These are phyloP conservation scores for Pangasius sanitwongsei DNA, from an alignment of 2,797 vertebrate species.

Conservation along the genomic window DNA sequence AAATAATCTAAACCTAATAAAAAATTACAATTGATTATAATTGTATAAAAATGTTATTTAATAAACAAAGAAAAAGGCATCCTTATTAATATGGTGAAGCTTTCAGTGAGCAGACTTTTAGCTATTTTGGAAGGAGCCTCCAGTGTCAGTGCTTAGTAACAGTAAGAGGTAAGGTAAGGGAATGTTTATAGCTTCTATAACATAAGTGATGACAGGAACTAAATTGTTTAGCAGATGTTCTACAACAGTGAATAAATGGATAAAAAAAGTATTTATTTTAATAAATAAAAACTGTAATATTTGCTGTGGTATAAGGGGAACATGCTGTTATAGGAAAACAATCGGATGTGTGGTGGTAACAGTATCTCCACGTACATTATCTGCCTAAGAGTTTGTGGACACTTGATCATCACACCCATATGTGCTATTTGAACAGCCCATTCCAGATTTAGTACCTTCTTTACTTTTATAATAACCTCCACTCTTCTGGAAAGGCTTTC, in stretches of 20 bases:
- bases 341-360: not conserved
- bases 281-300: not conserved
- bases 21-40: not conserved
- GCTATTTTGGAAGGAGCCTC: not conserved
- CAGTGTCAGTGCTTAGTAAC: not conserved
- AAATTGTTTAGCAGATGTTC: not conserved
- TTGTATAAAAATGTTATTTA: not conserved
- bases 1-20: not conserved
- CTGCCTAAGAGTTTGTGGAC: not conserved
- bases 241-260: not conserved
- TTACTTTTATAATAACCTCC: not conserved
- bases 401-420: not conserved
- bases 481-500: not conserved
- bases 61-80: not conserved
- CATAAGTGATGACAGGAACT: too few species aligned
- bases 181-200: not conserved
- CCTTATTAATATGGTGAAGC: not conserved
- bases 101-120: not conserved
- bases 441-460: not conserved
- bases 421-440: not conserved
- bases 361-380: not conserved
- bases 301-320: not conserved
- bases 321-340: not conserved
- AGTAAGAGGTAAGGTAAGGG: not conserved
- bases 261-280: not conserved